A percentile compares a stretch with the other conserved stretches of the same genome.
These are phyloP conservation scores for Aulostomus chinensis DNA, from an alignment of 2,797 vertebrate genomes.

Conservation along the genomic window DNA sequence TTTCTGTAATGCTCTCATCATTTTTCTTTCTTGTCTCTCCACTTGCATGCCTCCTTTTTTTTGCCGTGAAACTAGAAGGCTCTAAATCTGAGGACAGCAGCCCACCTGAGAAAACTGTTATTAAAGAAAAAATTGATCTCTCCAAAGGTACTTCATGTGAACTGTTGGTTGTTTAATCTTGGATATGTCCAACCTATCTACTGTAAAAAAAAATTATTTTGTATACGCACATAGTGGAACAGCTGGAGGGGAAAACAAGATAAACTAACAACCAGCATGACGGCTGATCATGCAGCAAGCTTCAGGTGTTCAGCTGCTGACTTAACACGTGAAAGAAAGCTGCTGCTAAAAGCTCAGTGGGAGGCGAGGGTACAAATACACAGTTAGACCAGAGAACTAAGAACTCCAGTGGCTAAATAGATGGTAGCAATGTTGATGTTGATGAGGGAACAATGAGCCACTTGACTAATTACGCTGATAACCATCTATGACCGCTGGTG, in stretches of 20 bases:
- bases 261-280: slow-evolving; percentile 42
- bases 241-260: slow-evolving; percentile 16
- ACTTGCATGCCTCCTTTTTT: slow-evolving; percentile 42
- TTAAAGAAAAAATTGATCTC: slow-evolving; percentile 76
- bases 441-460: slow-evolving; percentile 50
- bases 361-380: slow-evolving; percentile 54
- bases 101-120: slow-evolving; percentile 79
- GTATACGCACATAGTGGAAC: neutral
- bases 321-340: slow-evolving; percentile 60
- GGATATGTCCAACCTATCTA: neutral
- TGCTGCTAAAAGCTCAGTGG: slow-evolving; percentile 42
- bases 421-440: slow-evolving; percentile 49
- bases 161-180: neutral
- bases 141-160: slow-evolving; percentile 65
- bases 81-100: slow-evolving; percentile 84
- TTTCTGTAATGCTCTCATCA: slow-evolving; percentile 1
- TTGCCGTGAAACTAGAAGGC: slow-evolving; percentile 77
- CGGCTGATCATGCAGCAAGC: slow-evolving; percentile 29
- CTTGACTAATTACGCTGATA: slow-evolving; percentile 67
- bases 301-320: slow-evolving; percentile 30
- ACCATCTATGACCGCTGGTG: slow-evolving; percentile 36
- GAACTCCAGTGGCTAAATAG: slow-evolving; percentile 49
- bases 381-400: slow-evolving; percentile 52
- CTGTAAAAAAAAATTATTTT: too few species aligned
- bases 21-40: slow-evolving; percentile 28